Conservation (phyloP, 2,888 invertebrate species). For the Volucella inflata region DNA sequence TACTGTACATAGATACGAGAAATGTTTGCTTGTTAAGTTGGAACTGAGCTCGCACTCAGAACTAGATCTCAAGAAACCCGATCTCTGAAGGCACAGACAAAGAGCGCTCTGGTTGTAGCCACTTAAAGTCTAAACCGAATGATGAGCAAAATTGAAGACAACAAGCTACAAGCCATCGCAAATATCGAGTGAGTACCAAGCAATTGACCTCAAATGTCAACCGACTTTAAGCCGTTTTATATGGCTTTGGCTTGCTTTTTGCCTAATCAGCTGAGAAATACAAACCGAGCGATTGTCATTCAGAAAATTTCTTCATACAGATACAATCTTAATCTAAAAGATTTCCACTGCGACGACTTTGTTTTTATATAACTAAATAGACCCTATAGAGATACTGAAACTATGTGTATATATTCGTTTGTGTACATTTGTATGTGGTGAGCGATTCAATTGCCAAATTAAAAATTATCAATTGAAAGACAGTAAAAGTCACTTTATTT, state of each 20-base stretch:
- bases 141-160: constrained; percentile 31
- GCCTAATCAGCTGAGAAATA: constrained; percentile 37
- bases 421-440: constrained; percentile 12
- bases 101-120: constrained; percentile 5
- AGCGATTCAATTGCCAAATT: constrained; percentile 43
- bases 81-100: constrained; percentile 14
- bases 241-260: constrained; percentile 17
- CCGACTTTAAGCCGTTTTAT: constrained; percentile 19
- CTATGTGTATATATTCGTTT: background rate
- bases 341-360: background rate
- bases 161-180: constrained; percentile 9
- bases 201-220: constrained; percentile 71
- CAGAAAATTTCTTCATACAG: background rate
- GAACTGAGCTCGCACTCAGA: constrained; percentile 21
- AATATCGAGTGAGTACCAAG: constrained; percentile 43
- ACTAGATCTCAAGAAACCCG: constrained; percentile 24
- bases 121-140: constrained; percentile 5
- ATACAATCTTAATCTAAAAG: constrained; percentile 32
- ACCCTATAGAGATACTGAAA: no score
- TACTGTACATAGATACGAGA: background rate
- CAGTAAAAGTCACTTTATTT: constrained; percentile 64
- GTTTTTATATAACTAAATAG: background rate
- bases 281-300: constrained; percentile 1
- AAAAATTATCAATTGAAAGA: constrained; percentile 53
- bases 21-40: constrained; percentile 10